phyloP scores from a whole-genome alignment of 2,113 vertebrate genomes.

The Periophthalmodon schlosseri region DNA sequence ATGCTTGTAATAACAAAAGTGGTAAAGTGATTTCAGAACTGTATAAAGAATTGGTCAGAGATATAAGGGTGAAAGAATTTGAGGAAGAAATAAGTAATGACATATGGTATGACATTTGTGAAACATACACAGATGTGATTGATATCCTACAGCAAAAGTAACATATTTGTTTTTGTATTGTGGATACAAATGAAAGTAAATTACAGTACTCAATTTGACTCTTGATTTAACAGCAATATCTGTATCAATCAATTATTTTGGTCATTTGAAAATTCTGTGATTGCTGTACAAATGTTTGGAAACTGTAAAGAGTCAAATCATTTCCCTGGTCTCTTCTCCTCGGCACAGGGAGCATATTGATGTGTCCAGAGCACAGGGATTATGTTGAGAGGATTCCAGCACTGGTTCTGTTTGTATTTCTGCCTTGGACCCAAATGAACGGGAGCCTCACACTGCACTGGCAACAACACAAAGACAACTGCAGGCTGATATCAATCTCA shows the following conservation, averaged over 20 bases:
- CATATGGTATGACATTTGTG: background rate
- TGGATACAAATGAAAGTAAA: background rate
- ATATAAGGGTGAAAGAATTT: no score
- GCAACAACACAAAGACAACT: slow-evolving; percentile 27
- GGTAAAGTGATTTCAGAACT: no score
- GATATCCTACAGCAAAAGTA: no score
- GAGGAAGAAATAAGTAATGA: no score
- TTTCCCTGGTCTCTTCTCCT: background rate
- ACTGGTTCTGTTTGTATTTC: slow-evolving; percentile 1
- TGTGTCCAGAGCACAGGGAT: background rate
- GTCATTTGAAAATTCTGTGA: no score
- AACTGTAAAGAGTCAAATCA: background rate
- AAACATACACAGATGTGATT: no score
- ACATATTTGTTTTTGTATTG: no score
- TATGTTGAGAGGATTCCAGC: slow-evolving; percentile 16
- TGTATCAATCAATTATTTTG: background rate
- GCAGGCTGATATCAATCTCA: slow-evolving; percentile 34
- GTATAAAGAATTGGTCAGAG: no score
- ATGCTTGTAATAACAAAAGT: no score
- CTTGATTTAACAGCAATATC: background rate
- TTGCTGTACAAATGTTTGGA: background rate
- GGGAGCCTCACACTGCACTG: slow-evolving; percentile 11
- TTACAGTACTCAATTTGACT: background rate
- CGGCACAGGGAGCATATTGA: slow-evolving; percentile 7
- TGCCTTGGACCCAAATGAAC: slow-evolving; percentile 13